Evolutionary conservation across 2,888 invertebrate genomes (phyloP).

Genomic region (Chrysolina oricalcia): DNA sequence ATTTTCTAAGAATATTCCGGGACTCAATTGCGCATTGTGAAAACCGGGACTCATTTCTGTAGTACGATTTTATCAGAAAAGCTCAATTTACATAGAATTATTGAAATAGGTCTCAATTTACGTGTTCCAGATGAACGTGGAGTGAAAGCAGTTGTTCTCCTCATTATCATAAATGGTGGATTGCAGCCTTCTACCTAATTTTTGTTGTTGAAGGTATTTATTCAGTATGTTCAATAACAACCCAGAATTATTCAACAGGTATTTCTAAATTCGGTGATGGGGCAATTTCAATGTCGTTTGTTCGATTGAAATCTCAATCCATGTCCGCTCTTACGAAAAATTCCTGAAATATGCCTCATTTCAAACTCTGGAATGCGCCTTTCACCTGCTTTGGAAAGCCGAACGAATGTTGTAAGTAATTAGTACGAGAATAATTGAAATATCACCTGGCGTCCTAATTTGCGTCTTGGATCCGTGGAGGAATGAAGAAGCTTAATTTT

Average conservation of each 20-base stretch:
- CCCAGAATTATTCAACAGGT: not conserved
- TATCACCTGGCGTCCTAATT: conserved; percentile 1
- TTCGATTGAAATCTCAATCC: conserved; percentile 12
- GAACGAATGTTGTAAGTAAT: not conserved
- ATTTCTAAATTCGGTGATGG: not conserved
- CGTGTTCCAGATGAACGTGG: no score
- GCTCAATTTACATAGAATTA: no score
- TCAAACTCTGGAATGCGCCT: not conserved
- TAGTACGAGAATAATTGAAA: conserved; percentile 1
- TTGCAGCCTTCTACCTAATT: not conserved
- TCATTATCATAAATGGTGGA: no score
- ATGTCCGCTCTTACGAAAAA: not conserved
- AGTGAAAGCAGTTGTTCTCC: no score
- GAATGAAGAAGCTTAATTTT: not conserved
- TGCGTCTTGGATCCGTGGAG: not conserved
- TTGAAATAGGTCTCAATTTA: no score
- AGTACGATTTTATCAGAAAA: no score
- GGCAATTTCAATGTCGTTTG: not conserved
- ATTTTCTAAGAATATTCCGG: no score
- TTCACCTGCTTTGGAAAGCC: not conserved
- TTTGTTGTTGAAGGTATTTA: not conserved
- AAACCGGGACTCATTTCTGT: no score
- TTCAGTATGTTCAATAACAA: not conserved
- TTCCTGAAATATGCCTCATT: not conserved
- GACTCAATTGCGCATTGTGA: no score